These are phyloP conservation scores for Ovibos moschatus DNA, from an alignment of 2,113 vertebrate species.

Conservation along the genomic window DNA sequence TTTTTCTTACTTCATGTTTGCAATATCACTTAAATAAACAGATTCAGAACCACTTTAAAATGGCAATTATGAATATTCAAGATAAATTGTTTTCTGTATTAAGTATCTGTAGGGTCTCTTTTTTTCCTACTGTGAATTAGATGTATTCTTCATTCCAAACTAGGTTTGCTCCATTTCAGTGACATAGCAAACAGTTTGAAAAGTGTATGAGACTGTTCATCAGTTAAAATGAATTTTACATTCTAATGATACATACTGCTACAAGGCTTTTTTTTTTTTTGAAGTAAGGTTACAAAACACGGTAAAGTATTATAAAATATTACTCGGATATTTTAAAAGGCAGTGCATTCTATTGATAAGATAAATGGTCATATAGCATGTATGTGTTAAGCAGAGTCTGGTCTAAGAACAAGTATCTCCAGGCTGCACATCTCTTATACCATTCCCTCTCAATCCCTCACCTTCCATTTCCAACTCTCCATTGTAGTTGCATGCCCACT, in stretches of 20 bases:
- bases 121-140: neutral
- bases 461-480: neutral
- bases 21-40: neutral
- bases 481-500: too few relatives aligned
- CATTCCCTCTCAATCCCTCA: neutral
- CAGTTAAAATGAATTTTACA: conserved; percentile 10
- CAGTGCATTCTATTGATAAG: neutral
- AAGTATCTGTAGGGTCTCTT: neutral
- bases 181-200: neutral
- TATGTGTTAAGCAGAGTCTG: neutral
- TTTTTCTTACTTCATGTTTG: neutral
- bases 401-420: neutral
- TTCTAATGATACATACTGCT: neutral
- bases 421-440: neutral
- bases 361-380: neutral
- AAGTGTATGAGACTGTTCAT: neutral
- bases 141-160: neutral
- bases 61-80: neutral
- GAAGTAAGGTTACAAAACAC: neutral
- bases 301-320: neutral
- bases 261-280: neutral
- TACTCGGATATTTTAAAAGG: neutral
- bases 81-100: neutral
- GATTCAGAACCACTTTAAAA: neutral
- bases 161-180: neutral